Percentiles rank a stretch among this genome's conserved stretches.
phyloP scores from a whole-genome alignment of 2,113 vertebrate species.

The Sigmodon hispidus region DNA sequence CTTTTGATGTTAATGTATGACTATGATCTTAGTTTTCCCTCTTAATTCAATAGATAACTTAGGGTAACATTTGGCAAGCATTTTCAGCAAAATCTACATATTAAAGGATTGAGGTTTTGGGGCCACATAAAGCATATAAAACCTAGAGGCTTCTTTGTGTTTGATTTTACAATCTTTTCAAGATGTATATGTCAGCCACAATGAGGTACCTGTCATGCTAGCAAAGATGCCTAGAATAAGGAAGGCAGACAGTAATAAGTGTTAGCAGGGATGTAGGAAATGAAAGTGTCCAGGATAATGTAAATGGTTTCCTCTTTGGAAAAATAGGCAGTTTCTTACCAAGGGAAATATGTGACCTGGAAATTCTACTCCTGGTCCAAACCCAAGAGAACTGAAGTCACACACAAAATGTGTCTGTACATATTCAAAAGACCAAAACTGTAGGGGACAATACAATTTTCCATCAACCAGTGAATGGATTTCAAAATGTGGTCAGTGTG shows the following conservation, averaged over 20 bases:
- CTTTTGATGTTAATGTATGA: constrained; percentile 2
- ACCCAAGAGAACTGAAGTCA: not conserved
- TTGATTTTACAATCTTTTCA: constrained; percentile 23
- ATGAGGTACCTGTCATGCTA: not conserved
- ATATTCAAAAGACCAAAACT: not conserved
- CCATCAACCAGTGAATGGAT: not conserved
- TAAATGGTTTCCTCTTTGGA: not conserved
- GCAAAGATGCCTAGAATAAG: constrained; percentile 9
- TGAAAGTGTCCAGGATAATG: not conserved
- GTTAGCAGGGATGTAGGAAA: not conserved
- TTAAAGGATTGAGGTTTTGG: not conserved
- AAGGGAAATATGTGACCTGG: not conserved
- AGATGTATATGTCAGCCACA: constrained; percentile 26
- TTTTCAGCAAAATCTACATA: not conserved
- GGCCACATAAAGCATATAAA: not conserved
- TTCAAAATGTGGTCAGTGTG: not conserved
- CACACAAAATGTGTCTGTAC: not conserved
- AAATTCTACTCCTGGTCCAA: not conserved
- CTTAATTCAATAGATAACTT: constrained; percentile 6
- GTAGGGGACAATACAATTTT: not conserved
- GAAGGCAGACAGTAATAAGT: constrained; percentile 27
- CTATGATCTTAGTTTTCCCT: constrained; percentile 8
- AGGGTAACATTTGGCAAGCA: not conserved
- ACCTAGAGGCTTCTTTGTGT: not conserved
- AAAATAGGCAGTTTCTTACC: constrained; percentile 18